A percentile compares a stretch with the other conserved stretches of the same genome.
These are phyloP conservation scores for Montifringilla adamsi DNA, from an alignment of 2,113 vertebrate species.

Conservation along the genomic window DNA sequence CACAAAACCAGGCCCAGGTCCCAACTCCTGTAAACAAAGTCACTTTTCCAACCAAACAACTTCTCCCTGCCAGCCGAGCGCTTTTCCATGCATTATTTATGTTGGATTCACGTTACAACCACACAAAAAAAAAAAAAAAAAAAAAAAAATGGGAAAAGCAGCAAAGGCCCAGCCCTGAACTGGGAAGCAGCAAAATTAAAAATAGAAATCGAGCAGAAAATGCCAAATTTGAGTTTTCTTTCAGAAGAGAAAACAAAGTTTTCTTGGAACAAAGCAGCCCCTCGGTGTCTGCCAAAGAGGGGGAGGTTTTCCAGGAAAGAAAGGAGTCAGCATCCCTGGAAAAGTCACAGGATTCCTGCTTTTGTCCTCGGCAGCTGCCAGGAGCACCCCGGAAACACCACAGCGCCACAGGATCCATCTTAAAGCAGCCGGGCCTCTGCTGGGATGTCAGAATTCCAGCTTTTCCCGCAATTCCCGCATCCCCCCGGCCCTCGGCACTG, in stretches of 20 bases:
- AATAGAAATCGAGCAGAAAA: not conserved
- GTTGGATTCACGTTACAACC: not conserved
- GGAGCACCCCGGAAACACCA: not conserved
- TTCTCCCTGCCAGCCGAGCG: not conserved
- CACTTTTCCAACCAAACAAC: not conserved
- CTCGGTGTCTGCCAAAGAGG: not conserved
- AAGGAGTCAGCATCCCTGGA: not conserved
- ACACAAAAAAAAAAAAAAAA: not conserved
- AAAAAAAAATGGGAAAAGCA: not conserved
- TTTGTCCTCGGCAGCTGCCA: constrained; percentile 29
- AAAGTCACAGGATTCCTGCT: constrained; percentile 36
- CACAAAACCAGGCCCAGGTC: not conserved
- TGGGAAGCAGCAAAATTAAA: not conserved
- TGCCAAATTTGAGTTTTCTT: not conserved
- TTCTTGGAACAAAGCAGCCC: constrained; percentile 4
- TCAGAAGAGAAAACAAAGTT: not conserved
- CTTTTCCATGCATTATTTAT: constrained; percentile 27
- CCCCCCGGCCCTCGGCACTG: not conserved
- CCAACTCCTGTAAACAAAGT: not conserved
- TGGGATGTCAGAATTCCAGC: not conserved
- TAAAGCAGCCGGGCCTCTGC: not conserved
- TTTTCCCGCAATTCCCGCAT: not conserved
- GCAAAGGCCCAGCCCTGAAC: not conserved
- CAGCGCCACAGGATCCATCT: not conserved
- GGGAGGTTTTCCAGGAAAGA: not conserved